A percentile compares a stretch with the other conserved stretches of the same genome.
phyloP scores from a whole-genome alignment of 2,113 vertebrate species.

The Sander lucioperca region DNA sequence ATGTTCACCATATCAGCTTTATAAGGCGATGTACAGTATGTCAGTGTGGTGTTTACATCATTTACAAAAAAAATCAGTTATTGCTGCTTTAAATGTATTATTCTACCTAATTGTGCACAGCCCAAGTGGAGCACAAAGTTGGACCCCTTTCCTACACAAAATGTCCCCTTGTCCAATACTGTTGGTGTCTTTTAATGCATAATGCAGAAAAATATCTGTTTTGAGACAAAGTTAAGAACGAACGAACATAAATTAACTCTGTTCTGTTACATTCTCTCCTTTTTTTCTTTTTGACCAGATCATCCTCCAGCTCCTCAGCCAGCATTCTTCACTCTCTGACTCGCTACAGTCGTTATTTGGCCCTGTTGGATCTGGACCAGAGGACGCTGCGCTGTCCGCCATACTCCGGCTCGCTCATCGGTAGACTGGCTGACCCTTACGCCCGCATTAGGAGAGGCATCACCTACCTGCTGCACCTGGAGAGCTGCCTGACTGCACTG shows the following conservation, averaged over 20 bases:
- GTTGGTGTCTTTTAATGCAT: too few relatives aligned
- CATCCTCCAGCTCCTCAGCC: constrained; percentile 74
- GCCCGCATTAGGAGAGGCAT: constrained; percentile 88
- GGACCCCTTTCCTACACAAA: too few relatives aligned
- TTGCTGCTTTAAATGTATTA: too few relatives aligned
- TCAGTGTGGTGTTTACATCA: too few relatives aligned
- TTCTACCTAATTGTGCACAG: too few relatives aligned
- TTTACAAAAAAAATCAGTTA: too few relatives aligned
- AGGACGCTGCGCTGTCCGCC: constrained; percentile 90
- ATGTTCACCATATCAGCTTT: too few relatives aligned
- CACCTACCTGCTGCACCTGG: constrained; percentile 93
- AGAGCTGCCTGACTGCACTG: constrained; percentile 90
- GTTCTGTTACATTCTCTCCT: not conserved
- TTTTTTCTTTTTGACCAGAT: constrained; percentile 67
- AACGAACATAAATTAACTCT: not conserved
- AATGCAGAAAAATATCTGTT: not conserved
- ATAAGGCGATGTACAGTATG: too few relatives aligned
- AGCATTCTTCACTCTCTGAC: constrained; percentile 85
- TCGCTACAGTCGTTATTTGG: constrained; percentile 91
- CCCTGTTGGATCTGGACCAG: constrained; percentile 92
- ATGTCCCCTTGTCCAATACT: too few relatives aligned
- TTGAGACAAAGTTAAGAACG: not conserved
- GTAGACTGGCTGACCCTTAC: constrained; percentile 87
- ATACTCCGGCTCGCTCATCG: constrained; percentile 88
- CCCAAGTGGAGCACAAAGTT: too few relatives aligned